Evolutionary conservation across 1,140 invertebrate genomes (phyloP), one percentile per base, ranked within the genome.

Genomic region (Drosophila ananassae): DNA sequence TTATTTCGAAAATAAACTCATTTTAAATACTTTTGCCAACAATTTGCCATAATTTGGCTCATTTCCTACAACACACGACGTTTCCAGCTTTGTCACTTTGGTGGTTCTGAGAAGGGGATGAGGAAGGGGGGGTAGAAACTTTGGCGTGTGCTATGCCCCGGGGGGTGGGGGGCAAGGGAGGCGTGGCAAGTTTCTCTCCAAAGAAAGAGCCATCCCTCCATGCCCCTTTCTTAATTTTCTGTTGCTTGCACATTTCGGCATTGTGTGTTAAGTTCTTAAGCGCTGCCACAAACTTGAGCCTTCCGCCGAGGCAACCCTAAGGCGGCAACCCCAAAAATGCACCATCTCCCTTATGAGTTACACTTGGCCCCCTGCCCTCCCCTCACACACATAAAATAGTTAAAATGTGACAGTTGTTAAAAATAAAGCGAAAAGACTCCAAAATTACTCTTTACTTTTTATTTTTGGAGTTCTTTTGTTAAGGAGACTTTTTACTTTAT

Each of bases 11-110:
- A 87, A 89, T 87, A 87, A 87, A 87, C 82, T 89, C 83, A 87
- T 87, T 87, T 87, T 87, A 89, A 87, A 87, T 87, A 87, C 82
- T 87, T 87, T 87, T 75, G 83, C 79, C 82, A 85, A 85, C 81
- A 85, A 85, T 85, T 85, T 85, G 81, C 83, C 83, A 87, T 87
- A 87, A 87, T 87, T 87, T 87, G 82, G 83, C 82, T 87, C 83
- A 87, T 87, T 87, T 87, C 79, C 79, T 81, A 81, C 82, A 58
- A 81, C 73, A 74, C 63, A 82, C 69, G 60, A 80, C 46, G 81
- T 50, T 58, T 78, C 73, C 78, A 69, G 81, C 82, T 85, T 81
- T 84, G 77, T 81, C 80, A 85, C 71, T 80, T 68, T 34, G 12
- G 8, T n/a, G 44, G 25, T 2, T 12, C 12, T 39, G 51, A 25